Percentiles rank a stretch among this genome's conserved stretches.
Evolutionary conservation across 1,140 invertebrate species (phyloP).

Genomic region (Physella acuta): DNA sequence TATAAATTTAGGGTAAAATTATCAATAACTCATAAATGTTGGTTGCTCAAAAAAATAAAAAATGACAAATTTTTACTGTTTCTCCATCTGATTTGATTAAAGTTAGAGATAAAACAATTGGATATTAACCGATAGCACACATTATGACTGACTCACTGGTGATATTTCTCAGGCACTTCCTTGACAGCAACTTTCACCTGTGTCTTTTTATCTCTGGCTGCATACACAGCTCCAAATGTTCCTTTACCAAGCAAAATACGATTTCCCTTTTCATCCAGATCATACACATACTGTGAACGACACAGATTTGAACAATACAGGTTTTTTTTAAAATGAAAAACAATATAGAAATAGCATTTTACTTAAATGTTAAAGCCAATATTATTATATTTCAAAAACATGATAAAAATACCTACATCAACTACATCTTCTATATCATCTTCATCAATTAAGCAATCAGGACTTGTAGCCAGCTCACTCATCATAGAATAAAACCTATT

Average conservation of each 20-base stretch:
- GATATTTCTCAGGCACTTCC: slow-evolving; percentile 94
- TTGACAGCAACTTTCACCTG: slow-evolving; percentile 97
- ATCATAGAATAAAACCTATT: slow-evolving; percentile 58
- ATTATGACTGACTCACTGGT: slow-evolving; percentile 72
- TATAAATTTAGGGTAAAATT: too few relatives aligned
- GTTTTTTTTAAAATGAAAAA: too few relatives aligned
- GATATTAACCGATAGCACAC: too few relatives aligned
- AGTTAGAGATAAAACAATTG: too few relatives aligned
- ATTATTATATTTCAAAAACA: too few relatives aligned
- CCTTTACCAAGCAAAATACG: slow-evolving; percentile 89
- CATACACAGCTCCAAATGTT: slow-evolving; percentile 94
- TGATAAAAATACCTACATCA: slow-evolving; percentile 35
- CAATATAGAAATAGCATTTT: too few relatives aligned
- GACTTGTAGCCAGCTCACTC: slow-evolving; percentile 58
- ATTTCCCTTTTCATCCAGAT: slow-evolving; percentile 86
- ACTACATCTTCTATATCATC: slow-evolving; percentile 37
- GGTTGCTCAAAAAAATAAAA: too few relatives aligned
- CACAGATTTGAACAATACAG: too few relatives aligned
- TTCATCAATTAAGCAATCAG: slow-evolving; percentile 34
- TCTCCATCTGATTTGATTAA: too few relatives aligned
- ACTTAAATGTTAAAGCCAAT: too few relatives aligned
- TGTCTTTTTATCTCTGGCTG: slow-evolving; percentile 89
- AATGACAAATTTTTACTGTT: too few relatives aligned
- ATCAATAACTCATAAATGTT: too few relatives aligned
- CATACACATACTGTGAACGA: slow-evolving; percentile 85